Base-by-base conservation (phyloP, 2,888 invertebrate species). In the Shargacucullia verbasci region DNA sequence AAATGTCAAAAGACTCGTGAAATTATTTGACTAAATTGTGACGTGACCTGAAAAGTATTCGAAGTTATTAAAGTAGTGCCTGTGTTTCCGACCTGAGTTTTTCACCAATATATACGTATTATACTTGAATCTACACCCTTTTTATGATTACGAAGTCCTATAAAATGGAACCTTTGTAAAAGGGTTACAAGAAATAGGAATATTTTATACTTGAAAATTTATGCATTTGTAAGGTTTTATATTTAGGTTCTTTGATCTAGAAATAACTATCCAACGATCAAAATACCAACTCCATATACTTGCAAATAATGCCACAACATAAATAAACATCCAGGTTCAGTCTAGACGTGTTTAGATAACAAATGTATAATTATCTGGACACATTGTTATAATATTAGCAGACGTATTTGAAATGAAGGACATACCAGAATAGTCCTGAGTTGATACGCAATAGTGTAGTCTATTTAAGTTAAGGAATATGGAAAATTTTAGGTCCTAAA, bases 371-470 rank as follows among this genome's bases (percentile, higher is more conserved):
- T 60, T 64, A 66, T 57, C 33, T 49, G 37, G 43, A 35, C 43
- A 44, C 50, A 65, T 15, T 33, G 45, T 61, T 63, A 60, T 63
- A 61, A 67, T n/a, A n/a, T 70, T 71, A 68, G 65, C 62, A 66
- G 66, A 59, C 46, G 54, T 59, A 67, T 59, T 61, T 56, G 50
- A 50, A 67, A 66, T 61, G 73, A 76, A 74, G 75, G 78, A 57
- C 75, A 72, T 55, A 64, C 59, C 45, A 35, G 48, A 59, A 66
- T 59, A 61, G 61, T 58, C 43, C 5, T 20, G 7, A 25, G 37
- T 54, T 60, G 37, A 53, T 35, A 41, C 13, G 15, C n/a, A 25
- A 46, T 1, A 29, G 9, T 3, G 5, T 29, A 6, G 7, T 6
- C 7, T 29, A 9, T 29, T 20, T 20, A 20, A n/a, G n/a, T n/a